Base-by-base conservation (phyloP, 2,113 vertebrate species). In the Accipiter virgatus region DNA sequence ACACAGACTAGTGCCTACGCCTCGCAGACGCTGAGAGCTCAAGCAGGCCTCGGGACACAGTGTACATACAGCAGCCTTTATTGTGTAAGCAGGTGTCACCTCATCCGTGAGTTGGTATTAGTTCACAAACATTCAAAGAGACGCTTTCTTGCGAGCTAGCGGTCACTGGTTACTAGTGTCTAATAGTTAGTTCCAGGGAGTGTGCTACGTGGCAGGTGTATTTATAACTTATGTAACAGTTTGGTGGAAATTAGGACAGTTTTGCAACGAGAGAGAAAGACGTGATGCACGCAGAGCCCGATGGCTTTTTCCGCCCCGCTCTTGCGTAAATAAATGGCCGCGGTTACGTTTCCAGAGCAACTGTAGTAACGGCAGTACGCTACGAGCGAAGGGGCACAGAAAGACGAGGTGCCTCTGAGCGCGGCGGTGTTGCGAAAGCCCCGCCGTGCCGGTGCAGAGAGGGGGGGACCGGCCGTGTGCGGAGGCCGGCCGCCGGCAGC, bases 101-200 rank as follows among this genome's bases (percentile, higher is more conserved):
- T 84, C 83, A 88, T n/a, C 55, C 7, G 1, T 36, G 40, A 81
- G 50, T 81, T 92, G 63, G 3, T 56, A 63, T 59, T 50, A 86
- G 59, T 74, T 97, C 68, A 58, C 17, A 96, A 75, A 55, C 43
- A 42, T 52, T 92, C 80, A 55, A 55, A 94, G 92, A 78, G 55
- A 91, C 62, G 23, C 55, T 61, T 48, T 52, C 73, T 93, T 77
- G 75, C 18, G 88, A 45, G 56, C 72, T 82, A 63, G 15, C 47
- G 38, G 19, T 55, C 58, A 94, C 21, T 89, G 29, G 31, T 78
- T 88, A 92, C 72, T 84, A 19, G 73, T 87, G 34, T 48, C 52
- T 87, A 78, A 61, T 82, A 63, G 58, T 88, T 96, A 94, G 32
- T 95, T 97, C 79, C 67, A 88, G 53, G 22, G 13, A 94, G 77